These are phyloP conservation scores for Hypotaenidia philippensis DNA, from an alignment of 2,797 vertebrate species.

Conservation along the genomic window DNA sequence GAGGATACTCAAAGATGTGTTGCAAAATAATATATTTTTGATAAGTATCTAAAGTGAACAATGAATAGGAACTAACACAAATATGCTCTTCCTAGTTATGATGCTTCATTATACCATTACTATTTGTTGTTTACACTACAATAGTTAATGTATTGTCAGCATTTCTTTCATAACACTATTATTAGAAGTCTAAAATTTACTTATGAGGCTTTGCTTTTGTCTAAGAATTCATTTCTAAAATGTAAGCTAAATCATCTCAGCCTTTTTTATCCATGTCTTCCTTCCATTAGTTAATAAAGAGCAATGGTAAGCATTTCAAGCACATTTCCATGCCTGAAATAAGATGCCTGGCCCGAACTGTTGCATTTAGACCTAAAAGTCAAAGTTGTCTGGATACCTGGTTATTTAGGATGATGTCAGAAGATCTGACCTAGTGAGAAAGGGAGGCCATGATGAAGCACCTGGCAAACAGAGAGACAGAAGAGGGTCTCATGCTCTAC, in stretches of 20 bases:
- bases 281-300: neutral
- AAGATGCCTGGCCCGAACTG: constrained; percentile 26
- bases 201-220: neutral
- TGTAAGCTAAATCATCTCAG: constrained; percentile 13
- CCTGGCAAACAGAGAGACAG: neutral
- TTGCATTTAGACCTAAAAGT: constrained; percentile 16
- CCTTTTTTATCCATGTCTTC: neutral
- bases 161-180: constrained; percentile 29
- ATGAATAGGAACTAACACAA: neutral
- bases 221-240: constrained; percentile 33
- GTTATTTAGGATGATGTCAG: neutral
- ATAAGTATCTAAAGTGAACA: neutral
- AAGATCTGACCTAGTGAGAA: neutral
- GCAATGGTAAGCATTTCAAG: neutral
- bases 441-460: neutral
- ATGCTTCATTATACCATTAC: neutral
- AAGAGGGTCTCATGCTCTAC: neutral
- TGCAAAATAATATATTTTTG: neutral
- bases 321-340: neutral
- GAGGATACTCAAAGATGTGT: neutral
- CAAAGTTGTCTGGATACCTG: neutral
- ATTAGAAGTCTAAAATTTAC: constrained; percentile 33
- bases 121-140: neutral
- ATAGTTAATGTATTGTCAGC: neutral
- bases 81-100: neutral